Conservation (phyloP, 2,113 vertebrate genomes). For the Rhipidura dahli region DNA sequence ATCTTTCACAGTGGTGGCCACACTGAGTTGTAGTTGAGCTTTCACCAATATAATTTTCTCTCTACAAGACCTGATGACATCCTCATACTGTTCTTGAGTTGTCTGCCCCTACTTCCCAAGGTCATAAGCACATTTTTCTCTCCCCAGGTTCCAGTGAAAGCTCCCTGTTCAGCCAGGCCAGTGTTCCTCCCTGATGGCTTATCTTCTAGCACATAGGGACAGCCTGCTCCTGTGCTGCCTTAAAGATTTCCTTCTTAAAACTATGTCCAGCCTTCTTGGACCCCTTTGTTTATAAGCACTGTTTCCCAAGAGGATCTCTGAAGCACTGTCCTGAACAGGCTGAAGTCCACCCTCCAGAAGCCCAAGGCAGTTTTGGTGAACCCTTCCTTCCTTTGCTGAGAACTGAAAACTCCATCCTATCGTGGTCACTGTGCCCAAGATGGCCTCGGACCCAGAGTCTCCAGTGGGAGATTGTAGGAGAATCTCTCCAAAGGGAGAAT, state of each 20-base stretch:
- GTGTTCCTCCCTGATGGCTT: background rate
- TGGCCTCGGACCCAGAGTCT: fast-evolving
- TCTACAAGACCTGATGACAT: background rate
- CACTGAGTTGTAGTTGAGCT: background rate
- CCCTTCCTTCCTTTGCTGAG: background rate
- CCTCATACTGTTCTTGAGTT: background rate
- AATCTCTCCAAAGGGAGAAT: background rate
- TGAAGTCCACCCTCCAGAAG: background rate
- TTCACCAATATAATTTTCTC: background rate
- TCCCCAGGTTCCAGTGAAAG: background rate
- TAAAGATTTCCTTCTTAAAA: background rate
- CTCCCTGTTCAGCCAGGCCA: background rate
- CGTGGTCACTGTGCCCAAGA: fast-evolving
- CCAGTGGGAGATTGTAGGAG: background rate
- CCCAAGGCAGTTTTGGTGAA: background rate
- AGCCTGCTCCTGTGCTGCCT: background rate
- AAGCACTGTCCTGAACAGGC: background rate
- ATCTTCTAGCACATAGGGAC: background rate
- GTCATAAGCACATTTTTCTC: background rate
- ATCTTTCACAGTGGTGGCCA: fast-evolving
- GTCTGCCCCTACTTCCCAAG: background rate
- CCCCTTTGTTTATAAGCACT: background rate
- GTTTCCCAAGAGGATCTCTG: background rate
- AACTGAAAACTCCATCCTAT: background rate
- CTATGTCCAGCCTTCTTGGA: background rate